Evolutionary conservation across 2,888 invertebrate genomes (phyloP).

Genomic region (Lasioglossum calceatum): DNA sequence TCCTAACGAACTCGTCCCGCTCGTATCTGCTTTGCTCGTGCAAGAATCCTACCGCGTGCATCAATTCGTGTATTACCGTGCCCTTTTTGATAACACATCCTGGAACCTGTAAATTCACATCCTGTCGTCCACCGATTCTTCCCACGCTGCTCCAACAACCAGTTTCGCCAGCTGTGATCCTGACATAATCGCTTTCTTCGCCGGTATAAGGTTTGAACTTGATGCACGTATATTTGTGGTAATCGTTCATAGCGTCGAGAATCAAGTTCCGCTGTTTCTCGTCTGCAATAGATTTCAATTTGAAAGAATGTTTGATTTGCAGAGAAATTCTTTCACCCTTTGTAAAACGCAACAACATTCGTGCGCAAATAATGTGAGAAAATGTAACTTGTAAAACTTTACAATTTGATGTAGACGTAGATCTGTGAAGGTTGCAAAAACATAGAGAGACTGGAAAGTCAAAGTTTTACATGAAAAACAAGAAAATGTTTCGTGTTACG

Average conservation of each 20-base stretch:
- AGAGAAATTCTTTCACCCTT: neutral
- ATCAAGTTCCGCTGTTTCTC: constrained; percentile 87
- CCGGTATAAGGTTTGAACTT: constrained; percentile 88
- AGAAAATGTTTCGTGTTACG: neutral
- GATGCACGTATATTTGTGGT: constrained; percentile 91
- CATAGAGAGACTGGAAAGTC: no score
- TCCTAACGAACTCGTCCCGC: constrained; percentile 88
- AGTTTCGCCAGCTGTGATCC: constrained; percentile 88
- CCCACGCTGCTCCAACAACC: constrained; percentile 95
- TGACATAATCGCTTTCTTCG: constrained; percentile 89
- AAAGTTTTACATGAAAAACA: neutral
- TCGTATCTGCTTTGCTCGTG: constrained; percentile 93
- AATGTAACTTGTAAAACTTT: neutral
- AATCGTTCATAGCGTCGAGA: constrained; percentile 89
- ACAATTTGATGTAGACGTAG: neutral
- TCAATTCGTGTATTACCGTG: constrained; percentile 91
- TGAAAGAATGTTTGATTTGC: neutral
- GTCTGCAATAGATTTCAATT: constrained; percentile 80
- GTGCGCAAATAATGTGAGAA: neutral
- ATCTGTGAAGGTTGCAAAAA: no score
- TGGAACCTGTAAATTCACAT: constrained; percentile 91
- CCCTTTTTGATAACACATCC: constrained; percentile 90
- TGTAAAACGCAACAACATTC: neutral
- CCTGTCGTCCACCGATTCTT: constrained; percentile 88
- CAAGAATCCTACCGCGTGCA: constrained; percentile 92